A percentile compares a stretch with the other conserved stretches of the same genome.
phyloP scores from a whole-genome alignment of 2,797 vertebrate genomes.

The Mycteria americana region DNA sequence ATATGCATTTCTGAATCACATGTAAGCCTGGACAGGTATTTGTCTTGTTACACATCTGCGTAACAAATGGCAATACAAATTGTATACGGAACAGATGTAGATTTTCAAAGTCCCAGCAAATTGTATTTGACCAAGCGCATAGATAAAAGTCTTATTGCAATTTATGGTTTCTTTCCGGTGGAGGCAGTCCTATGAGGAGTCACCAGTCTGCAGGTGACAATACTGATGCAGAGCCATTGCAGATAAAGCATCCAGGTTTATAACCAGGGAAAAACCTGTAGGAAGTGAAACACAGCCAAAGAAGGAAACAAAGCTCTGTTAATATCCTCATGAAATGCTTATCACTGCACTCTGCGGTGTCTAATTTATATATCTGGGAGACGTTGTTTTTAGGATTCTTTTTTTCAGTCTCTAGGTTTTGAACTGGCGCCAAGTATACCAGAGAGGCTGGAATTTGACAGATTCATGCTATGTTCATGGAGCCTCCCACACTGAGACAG shows the following conservation, averaged over 20 bases:
- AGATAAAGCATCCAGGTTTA: not conserved
- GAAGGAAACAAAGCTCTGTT: not conserved
- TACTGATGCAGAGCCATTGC: not conserved
- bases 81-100: conserved; percentile 68
- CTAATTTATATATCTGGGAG: not conserved
- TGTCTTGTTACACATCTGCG: conserved; percentile 78
- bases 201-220: conserved; percentile 11
- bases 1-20: conserved; percentile 73
- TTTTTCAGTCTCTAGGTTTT: not conserved
- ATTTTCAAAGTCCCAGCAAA: conserved; percentile 66
- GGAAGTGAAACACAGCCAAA: not conserved
- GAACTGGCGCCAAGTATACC: not conserved
- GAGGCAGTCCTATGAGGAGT: not conserved
- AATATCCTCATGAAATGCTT: not conserved
- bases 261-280: not conserved
- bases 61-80: conserved; percentile 76
- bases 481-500: conserved; percentile 2
- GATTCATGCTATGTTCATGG: not conserved
- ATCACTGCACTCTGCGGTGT: not conserved
- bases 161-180: conserved; percentile 36
- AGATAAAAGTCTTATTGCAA: conserved; percentile 66
- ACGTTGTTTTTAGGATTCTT: not conserved
- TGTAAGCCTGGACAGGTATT: conserved; percentile 77
- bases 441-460: conserved; percentile 9
- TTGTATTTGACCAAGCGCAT: conserved; percentile 56